Base-by-base conservation (phyloP, 2,113 vertebrate species). In the Anoura caudifer region DNA sequence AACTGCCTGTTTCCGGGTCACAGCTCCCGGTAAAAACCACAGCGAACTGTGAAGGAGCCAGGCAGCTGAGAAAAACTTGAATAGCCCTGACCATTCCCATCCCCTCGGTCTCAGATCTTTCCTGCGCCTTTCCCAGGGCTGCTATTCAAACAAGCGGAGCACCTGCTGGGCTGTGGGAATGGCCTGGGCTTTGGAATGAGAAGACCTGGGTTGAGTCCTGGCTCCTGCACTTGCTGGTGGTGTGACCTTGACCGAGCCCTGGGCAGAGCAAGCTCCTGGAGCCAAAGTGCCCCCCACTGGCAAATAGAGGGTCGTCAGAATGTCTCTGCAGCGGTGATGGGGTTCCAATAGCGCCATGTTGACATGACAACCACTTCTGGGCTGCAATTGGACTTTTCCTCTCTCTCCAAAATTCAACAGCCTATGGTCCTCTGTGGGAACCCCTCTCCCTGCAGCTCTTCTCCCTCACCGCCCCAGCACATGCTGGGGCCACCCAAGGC, bases 241-340 rank as follows among this genome's bases (percentile, higher is more conserved):
- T 16, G 7, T 92, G 80, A 95, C 93, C 93, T 94, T 96, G 81
- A 87, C 70, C 50, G 33, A 45, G 38, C 67, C 56, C 10, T 59
- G 38, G 54, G 69, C 3, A 36, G 38, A 79, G 28, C 47, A 8
- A 72, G 5, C n/a, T 36, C 9, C 2, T 9, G 45, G 69, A 56
- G 70, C 12, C 28, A 4, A 75, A 87, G 31, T 14, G 20, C 52
- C 38, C 52, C 38, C 28, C 14, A 6, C 0, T 2, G 4, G 19
- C 84, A 61, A 90, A 24, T 31, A 19, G 81, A 41, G 52, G 54
- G 33, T n/a, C 45, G 8, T 52, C 19, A 56, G 13, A 24, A 31
- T 17, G 54, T 17, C 41, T 70, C 54, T 26, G 80, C 3, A 0
- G 8, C 13, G 15, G 24, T 41, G 20, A 24, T 28, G 38, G 41